A percentile compares a stretch with the other conserved stretches of the same genome.
phyloP scores from a whole-genome alignment of 1,140 invertebrate genomes.

The Procambarus virginalis region DNA sequence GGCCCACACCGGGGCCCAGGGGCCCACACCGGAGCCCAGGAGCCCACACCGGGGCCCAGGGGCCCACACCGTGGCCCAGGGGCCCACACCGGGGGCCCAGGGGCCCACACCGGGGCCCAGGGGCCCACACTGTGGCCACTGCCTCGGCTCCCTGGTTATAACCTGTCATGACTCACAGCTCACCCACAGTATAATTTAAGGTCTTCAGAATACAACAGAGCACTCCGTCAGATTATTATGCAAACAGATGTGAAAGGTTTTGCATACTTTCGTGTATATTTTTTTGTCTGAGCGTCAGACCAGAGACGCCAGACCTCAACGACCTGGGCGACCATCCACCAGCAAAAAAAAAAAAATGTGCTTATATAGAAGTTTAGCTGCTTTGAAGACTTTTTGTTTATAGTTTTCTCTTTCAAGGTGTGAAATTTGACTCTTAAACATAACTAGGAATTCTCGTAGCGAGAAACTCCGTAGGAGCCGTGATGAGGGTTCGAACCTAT shows the following conservation, averaged over 20 bases:
- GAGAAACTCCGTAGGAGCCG: too few relatives aligned
- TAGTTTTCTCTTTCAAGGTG: too few relatives aligned
- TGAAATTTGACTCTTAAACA: too few relatives aligned
- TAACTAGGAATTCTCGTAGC: too few relatives aligned
- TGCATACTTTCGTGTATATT: constrained; percentile 2
- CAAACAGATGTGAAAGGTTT: constrained; percentile 17
- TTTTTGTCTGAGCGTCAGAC: not conserved
- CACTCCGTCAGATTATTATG: constrained; percentile 17
- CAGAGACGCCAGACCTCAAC: not conserved
- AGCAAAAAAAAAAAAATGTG: too few relatives aligned
- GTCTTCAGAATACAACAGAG: constrained; percentile 25
- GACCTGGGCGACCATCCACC: too few relatives aligned
- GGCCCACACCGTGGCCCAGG: too few relatives aligned
- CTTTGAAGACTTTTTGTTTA: too few relatives aligned
- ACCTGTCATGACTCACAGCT: constrained; percentile 6
- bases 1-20: not conserved
- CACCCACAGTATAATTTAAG: constrained; percentile 27
- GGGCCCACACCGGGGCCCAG: not conserved
- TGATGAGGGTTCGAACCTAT: too few relatives aligned
- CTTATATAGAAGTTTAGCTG: too few relatives aligned
- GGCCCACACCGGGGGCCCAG: not conserved
- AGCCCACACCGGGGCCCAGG: too few relatives aligned
- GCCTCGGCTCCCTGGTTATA: constrained; percentile 25
- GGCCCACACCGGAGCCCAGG: too few relatives aligned
- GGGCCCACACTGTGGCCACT: not conserved